Conservation (phyloP, 1,140 invertebrate species). For the Drosophila jambulina region DNA sequence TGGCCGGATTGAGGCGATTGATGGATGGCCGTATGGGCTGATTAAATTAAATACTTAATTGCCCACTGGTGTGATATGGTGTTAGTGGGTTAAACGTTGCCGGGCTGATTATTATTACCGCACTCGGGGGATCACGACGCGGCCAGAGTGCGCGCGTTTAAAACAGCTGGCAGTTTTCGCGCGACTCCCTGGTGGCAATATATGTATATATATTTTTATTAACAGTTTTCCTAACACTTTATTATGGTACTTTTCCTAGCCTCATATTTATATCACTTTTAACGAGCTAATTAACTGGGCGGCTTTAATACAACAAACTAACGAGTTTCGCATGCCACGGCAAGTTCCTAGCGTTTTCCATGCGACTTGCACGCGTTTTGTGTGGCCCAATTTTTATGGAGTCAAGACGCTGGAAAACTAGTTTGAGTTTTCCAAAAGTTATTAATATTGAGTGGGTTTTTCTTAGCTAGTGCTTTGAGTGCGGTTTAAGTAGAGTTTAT, state of each 20-base stretch:
- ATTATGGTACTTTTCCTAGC: neutral
- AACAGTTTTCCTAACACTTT: constrained; percentile 1
- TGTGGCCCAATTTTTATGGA: neutral
- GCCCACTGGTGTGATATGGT: constrained; percentile 37
- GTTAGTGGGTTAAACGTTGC: constrained; percentile 75
- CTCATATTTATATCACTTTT: constrained; percentile 16
- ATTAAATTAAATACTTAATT: constrained; percentile 50
- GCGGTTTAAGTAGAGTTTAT: neutral
- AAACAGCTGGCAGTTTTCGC: constrained; percentile 25
- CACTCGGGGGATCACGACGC: constrained; percentile 21
- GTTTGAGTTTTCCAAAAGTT: constrained; percentile 7
- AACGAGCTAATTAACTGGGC: neutral
- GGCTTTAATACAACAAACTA: constrained; percentile 1
- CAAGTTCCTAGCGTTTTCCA: constrained; percentile 10
- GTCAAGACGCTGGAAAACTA: constrained; percentile 13
- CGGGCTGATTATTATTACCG: constrained; percentile 53
- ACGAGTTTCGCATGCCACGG: constrained; percentile 21
- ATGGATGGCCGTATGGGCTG: constrained; percentile 43
- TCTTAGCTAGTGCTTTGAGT: constrained; percentile 1
- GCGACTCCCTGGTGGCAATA: constrained; percentile 9
- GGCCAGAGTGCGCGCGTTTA: constrained; percentile 9
- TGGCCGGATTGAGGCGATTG: constrained; percentile 38
- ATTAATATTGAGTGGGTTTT: neutral
- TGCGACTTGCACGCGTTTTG: constrained; percentile 18
- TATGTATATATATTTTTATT: constrained; percentile 26